These are phyloP conservation scores for Eupithecia insigniata DNA, from an alignment of 2,888 invertebrate genomes.

Conservation along the genomic window DNA sequence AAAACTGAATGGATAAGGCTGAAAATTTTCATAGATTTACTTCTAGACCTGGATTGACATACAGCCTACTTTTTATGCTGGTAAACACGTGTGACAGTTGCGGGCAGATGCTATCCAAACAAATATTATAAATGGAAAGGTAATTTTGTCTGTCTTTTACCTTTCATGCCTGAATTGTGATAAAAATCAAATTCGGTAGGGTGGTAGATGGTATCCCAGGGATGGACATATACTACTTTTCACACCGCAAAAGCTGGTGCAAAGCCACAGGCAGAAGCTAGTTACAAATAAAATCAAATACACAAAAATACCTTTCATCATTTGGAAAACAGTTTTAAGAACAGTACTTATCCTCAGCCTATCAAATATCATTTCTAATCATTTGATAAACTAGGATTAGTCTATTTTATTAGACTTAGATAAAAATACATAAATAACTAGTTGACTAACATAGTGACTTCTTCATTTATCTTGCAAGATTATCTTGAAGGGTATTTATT, in stretches of 20 bases:
- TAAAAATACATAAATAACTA: neutral
- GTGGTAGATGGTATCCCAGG: neutral
- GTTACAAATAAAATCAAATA: neutral
- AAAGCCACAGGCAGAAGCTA: neutral
- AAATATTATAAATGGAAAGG: too few species aligned
- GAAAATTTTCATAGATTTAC: neutral
- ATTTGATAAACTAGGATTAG: neutral
- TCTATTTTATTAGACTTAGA: slow-evolving; percentile 5
- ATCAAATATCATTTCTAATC: neutral
- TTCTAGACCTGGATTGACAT: neutral
- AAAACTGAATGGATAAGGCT: neutral
- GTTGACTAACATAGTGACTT: neutral
- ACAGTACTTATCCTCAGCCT: neutral
- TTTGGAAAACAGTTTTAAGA: neutral
- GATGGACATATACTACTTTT: neutral
- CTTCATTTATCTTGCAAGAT: neutral
- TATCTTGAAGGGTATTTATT: slow-evolving; percentile 1
- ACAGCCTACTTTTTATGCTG: neutral
- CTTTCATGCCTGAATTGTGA: neutral
- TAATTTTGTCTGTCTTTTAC: neutral
- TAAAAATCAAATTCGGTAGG: neutral
- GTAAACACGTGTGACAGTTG: neutral
- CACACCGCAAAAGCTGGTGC: neutral
- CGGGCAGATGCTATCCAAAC: neutral
- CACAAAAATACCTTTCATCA: neutral